Percentiles rank a stretch among this genome's conserved stretches.
Conservation (phyloP, 1,140 invertebrate species). For the Cotesia chilonis region DNA sequence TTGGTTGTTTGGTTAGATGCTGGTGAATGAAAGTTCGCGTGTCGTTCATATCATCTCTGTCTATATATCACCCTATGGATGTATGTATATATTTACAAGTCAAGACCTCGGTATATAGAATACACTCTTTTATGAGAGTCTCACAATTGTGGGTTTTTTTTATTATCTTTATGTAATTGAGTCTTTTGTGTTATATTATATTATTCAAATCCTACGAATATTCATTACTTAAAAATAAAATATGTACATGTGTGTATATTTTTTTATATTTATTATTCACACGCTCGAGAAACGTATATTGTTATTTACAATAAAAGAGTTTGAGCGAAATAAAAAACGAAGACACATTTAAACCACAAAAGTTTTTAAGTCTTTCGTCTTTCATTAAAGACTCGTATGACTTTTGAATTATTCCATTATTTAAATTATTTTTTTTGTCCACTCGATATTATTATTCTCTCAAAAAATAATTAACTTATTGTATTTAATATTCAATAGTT, state of each 20-base stretch:
- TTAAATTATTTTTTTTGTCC: too few relatives aligned
- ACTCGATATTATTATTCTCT: too few relatives aligned
- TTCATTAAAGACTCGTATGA: too few relatives aligned
- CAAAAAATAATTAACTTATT: too few relatives aligned
- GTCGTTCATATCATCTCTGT: neutral
- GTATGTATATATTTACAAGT: neutral
- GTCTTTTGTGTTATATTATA: slow-evolving; percentile 21
- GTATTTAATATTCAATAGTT: too few relatives aligned
- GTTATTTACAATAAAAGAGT: neutral
- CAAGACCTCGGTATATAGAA: neutral
- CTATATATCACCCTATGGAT: too few relatives aligned
- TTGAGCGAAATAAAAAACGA: neutral
- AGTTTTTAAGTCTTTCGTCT: too few relatives aligned
- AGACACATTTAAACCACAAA: slow-evolving; percentile 3
- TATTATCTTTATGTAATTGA: slow-evolving; percentile 35
- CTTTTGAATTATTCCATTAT: too few relatives aligned
- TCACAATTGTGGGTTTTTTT: slow-evolving; percentile 17
- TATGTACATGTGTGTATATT: neutral
- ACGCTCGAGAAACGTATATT: slow-evolving; percentile 2
- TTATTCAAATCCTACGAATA: slow-evolving; percentile 5
- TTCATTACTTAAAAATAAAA: slow-evolving; percentile 8
- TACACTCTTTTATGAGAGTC: neutral
- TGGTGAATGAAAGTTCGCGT: slow-evolving; percentile 32
- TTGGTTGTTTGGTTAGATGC: slow-evolving; percentile 20
- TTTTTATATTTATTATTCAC: neutral